Conservation (phyloP, 2,888 invertebrate genomes). For the Achlya flavicornis region DNA sequence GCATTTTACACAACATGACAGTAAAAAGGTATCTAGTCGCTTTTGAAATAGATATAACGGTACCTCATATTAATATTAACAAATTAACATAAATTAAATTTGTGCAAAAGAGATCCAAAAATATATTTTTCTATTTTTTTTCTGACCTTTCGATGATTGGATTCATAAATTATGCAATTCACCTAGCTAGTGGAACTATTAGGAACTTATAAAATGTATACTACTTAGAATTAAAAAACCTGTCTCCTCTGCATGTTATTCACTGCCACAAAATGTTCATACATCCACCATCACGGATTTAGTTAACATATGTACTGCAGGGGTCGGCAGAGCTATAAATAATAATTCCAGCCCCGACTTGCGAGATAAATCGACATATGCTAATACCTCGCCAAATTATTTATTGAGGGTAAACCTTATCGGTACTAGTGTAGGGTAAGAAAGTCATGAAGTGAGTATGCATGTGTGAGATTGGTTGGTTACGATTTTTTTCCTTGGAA, state of each 20-base stretch:
- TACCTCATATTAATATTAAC: too few species aligned
- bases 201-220: too few species aligned
- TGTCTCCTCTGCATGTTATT: constrained; percentile 24
- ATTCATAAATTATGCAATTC: too few species aligned
- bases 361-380: constrained; percentile 83
- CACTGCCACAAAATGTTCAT: constrained; percentile 40
- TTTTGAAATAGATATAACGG: too few species aligned
- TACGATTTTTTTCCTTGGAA: constrained; percentile 11
- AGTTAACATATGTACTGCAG: constrained; percentile 76
- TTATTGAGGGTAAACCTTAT: constrained; percentile 75
- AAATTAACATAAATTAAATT: too few species aligned
- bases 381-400: constrained; percentile 81
- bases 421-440: constrained; percentile 27
- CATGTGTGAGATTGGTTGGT: constrained; percentile 20
- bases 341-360: constrained; percentile 73
- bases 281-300: constrained; percentile 59
- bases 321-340: constrained; percentile 69
- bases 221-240: neutral
- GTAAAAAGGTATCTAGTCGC: too few species aligned
- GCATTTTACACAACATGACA: too few species aligned
- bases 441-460: constrained; percentile 21
- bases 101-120: too few species aligned
- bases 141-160: too few species aligned
- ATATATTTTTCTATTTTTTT: too few species aligned
- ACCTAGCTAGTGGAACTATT: too few species aligned